Base-by-base conservation (phyloP, 2,797 vertebrate genomes). In the Rachycentron canadum region DNA sequence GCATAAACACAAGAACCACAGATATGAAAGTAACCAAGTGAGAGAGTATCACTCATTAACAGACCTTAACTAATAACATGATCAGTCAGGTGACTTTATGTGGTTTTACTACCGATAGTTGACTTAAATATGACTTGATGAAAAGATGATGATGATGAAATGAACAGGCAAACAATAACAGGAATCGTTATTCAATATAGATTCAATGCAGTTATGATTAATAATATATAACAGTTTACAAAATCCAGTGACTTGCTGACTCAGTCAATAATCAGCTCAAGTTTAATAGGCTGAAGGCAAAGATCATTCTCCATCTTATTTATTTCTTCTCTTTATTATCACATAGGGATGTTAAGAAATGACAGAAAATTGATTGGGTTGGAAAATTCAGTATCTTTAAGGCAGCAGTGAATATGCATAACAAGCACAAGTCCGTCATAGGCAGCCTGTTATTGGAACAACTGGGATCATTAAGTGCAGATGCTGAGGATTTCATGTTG, bases 261-360 rank as follows among this genome's bases (percentile, higher is more conserved):
- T 3, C 19, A 28, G 17, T 40, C 64, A 76, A 64, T 69, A 30
- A 77, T 55, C n/a, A 62, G 61, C 52, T 49, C 10, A 62, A 66
- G 13, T 66, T 73, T 73, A 23, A 77, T 63, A 10, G 63, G 25
- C 26, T 67, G 41, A 34, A 25, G 11, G 5, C 9, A 62, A 55
- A 0, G 0, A 38, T 60, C 59, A 36, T n/a, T 59, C 45, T 25
- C 5, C 10, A 75, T 59, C 16, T 25, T 28, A 7, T 32, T 47
- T 25, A 16, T 61, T 43, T 64, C 3, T 68, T 68, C 34, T 36
- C 3, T 47, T n/a, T 13, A 19, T n/a, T 21, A 36, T 17, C 11
- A 49, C n/a, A 30, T 2, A 9, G 16, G 4, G 57, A 60, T 62
- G 17, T 7, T 50, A 9, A 36, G 4, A 26, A 41, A 56, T 2